These are phyloP conservation scores for Passer montanus DNA, from an alignment of 2,113 vertebrate genomes.

Conservation along the genomic window DNA sequence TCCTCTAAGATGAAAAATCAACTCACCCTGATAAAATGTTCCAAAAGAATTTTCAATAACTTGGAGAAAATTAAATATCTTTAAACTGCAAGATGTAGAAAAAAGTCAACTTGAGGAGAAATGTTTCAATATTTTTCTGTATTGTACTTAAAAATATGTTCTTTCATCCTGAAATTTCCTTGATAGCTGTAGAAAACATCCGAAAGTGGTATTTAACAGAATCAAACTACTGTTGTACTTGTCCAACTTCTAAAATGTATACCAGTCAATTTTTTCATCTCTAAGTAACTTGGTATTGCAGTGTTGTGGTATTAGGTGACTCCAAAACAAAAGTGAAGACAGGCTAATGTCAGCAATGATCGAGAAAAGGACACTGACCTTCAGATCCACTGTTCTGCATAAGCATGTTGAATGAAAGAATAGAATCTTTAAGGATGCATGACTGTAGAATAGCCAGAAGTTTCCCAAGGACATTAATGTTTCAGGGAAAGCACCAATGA, in stretches of 20 bases:
- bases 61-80: neutral
- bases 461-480: neutral
- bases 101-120: neutral
- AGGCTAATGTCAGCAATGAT: neutral
- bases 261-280: neutral
- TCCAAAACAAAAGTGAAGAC: neutral
- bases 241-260: neutral
- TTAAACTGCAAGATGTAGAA: neutral
- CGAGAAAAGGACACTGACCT: neutral
- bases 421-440: neutral
- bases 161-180: neutral
- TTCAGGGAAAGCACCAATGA: neutral
- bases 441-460: neutral
- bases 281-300: neutral
- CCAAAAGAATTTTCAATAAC: neutral
- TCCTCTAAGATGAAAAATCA: neutral
- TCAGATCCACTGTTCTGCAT: neutral
- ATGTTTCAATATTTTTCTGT: neutral
- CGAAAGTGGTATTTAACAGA: neutral
- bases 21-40: neutral
- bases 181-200: neutral
- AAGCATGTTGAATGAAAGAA: neutral
- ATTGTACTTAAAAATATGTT: neutral
- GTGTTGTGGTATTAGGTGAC: neutral
- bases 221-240: neutral